A percentile compares a stretch with the other conserved stretches of the same genome.
phyloP scores from a whole-genome alignment of 1,140 invertebrate species.

The Helicoverpa zea region DNA sequence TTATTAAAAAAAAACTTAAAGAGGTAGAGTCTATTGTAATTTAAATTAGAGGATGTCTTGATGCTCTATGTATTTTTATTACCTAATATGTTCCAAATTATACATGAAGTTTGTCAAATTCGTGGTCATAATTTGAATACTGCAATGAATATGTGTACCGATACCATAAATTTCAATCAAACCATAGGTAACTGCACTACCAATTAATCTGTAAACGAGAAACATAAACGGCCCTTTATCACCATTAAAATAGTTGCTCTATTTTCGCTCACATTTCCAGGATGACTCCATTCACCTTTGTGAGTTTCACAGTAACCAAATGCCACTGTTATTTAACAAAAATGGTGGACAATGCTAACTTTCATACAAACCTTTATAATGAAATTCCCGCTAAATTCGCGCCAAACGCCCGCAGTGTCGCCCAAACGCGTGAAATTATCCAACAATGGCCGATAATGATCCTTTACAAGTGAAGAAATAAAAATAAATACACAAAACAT shows the following conservation, averaged over 20 bases:
- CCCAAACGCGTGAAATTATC: conserved; percentile 83
- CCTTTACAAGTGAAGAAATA: conserved; percentile 78
- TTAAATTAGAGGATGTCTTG: no score
- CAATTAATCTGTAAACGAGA: not conserved
- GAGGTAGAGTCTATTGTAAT: no score
- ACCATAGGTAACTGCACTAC: no score
- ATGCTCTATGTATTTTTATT: no score
- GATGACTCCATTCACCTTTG: conserved; percentile 45
- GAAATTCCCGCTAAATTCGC: conserved; percentile 77
- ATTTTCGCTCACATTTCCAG: conserved; percentile 13
- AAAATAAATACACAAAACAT: conserved; percentile 69
- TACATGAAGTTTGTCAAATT: no score
- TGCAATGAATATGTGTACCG: no score
- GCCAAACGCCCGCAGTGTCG: conserved; percentile 77
- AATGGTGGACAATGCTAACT: conserved; percentile 43
- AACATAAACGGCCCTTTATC: not conserved
- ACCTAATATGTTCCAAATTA: no score
- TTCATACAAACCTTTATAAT: conserved; percentile 44
- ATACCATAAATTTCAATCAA: no score
- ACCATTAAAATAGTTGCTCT: conserved; percentile 24
- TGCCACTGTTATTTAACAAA: conserved; percentile 35
- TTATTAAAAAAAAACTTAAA: no score
- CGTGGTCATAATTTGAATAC: no score
- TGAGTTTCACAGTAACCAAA: conserved; percentile 41
- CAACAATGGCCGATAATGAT: conserved; percentile 81